Evolutionary conservation across 2,888 invertebrate species (phyloP).

Genomic region (Tachina lurida): DNA sequence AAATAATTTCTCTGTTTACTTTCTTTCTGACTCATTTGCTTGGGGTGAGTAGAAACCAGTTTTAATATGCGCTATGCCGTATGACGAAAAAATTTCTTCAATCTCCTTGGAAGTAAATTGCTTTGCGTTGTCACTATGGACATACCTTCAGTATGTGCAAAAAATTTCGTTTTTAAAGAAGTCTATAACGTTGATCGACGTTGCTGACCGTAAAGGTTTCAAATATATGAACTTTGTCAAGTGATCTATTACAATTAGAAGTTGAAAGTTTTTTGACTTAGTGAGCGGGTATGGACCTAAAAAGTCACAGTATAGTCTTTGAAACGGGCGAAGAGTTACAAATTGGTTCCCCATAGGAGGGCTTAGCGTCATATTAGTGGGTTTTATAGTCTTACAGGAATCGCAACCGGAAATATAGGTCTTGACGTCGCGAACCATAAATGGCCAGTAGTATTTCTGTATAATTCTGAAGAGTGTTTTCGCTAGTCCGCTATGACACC

Average conservation of each 20-base stretch:
- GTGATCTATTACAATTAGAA: constrained; percentile 33
- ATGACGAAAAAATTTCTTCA: too few species aligned
- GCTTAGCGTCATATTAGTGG: constrained; percentile 2
- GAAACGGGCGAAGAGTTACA: constrained; percentile 25
- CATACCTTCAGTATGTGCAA: too few species aligned
- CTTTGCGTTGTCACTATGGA: too few species aligned
- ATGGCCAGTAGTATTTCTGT: constrained; percentile 43
- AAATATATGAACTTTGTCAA: constrained; percentile 41
- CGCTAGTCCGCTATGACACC: too few species aligned
- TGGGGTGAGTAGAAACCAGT: too few species aligned
- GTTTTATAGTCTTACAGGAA: constrained; percentile 36
- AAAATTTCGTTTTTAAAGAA: constrained; percentile 20
- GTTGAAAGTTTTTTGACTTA: constrained; percentile 10
- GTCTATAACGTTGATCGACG: constrained; percentile 15
- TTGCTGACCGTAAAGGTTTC: constrained; percentile 38
- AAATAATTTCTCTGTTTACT: too few species aligned
- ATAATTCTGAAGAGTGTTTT: too few species aligned
- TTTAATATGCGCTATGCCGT: too few species aligned
- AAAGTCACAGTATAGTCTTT: constrained; percentile 42
- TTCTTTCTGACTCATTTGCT: too few species aligned
- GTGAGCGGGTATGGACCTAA: constrained; percentile 36
- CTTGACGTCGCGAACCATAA: constrained; percentile 23
- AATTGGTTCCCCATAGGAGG: constrained; percentile 43
- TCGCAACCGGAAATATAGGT: constrained; percentile 15
- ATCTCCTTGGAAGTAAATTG: too few species aligned